phyloP scores from a whole-genome alignment of 1,140 invertebrate genomes.

The Galleria mellonella region DNA sequence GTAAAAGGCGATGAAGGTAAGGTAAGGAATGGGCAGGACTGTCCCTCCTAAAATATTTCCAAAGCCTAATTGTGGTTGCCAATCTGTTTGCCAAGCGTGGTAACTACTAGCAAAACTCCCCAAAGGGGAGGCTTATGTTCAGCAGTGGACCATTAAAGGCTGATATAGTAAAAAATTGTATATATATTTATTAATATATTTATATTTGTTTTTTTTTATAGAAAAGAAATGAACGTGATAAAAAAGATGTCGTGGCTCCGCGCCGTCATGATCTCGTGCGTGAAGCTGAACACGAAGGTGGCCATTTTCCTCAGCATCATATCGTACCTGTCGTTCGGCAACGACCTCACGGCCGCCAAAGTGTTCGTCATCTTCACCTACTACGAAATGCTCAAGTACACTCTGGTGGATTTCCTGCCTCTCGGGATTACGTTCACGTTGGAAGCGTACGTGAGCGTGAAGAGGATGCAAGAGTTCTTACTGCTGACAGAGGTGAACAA shows the following conservation, averaged over 20 bases:
- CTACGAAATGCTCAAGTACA: conserved; percentile 82
- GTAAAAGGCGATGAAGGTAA: too few relatives aligned
- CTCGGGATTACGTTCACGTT: conserved; percentile 77
- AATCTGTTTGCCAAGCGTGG: too few relatives aligned
- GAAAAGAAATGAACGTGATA: conserved; percentile 81
- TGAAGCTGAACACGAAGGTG: conserved; percentile 82
- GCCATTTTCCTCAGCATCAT: conserved; percentile 87
- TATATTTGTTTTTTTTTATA: conserved; percentile 28
- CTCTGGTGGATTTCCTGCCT: conserved; percentile 84
- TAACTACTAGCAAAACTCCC: too few relatives aligned
- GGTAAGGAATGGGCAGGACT: too few relatives aligned
- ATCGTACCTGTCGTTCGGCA: conserved; percentile 81
- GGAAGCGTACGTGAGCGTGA: conserved; percentile 79
- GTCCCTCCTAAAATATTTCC: too few relatives aligned
- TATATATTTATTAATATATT: too few relatives aligned
- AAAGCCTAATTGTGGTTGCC: too few relatives aligned
- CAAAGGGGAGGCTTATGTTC: too few relatives aligned
- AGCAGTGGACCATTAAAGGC: too few relatives aligned
- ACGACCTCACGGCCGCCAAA: conserved; percentile 82
- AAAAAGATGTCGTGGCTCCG: conserved; percentile 79
- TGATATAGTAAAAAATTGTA: too few relatives aligned
- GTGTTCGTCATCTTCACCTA: conserved; percentile 85
- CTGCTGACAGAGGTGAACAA: conserved; percentile 75
- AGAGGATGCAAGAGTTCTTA: conserved; percentile 80
- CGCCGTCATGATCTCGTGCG: conserved; percentile 80